Percentiles rank a stretch among this genome's conserved stretches.
These are phyloP conservation scores for Apis laboriosa DNA, from an alignment of 1,140 invertebrate genomes.

Conservation along the genomic window DNA sequence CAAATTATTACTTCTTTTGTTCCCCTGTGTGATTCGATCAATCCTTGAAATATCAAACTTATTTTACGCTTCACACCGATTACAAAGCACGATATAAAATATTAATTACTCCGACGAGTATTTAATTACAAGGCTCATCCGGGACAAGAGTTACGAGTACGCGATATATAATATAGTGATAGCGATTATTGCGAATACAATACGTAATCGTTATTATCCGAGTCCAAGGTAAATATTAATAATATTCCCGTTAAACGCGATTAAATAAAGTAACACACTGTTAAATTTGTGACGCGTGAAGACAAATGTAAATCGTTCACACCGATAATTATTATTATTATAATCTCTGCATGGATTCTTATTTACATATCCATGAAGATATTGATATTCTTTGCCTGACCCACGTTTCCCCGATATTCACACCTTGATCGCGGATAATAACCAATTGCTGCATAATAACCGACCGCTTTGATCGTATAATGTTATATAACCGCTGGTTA, in stretches of 20 bases:
- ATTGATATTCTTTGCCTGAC: neutral
- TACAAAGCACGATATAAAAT: neutral
- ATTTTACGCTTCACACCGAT: neutral
- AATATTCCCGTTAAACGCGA: constrained; percentile 7
- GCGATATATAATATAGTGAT: neutral
- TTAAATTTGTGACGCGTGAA: too few relatives aligned
- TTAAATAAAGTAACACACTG: constrained; percentile 1
- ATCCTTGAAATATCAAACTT: too few relatives aligned
- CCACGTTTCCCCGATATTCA: neutral
- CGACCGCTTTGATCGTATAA: constrained; percentile 33
- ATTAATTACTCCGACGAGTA: constrained; percentile 20
- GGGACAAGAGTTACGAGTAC: neutral
- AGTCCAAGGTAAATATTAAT: constrained; percentile 12
- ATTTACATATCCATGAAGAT: neutral
- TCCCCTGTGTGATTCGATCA: too few relatives aligned
- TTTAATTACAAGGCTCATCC: neutral
- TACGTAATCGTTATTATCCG: neutral
- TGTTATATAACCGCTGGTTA: constrained; percentile 35
- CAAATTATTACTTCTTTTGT: too few relatives aligned
- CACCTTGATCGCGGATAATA: neutral
- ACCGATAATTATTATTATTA: neutral
- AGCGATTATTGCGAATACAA: neutral
- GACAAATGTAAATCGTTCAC: neutral
- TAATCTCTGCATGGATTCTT: constrained; percentile 20
- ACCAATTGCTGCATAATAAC: constrained; percentile 31